Evolutionary conservation across 35 echinoderm and acorn worm species (phyloP), one percentile per base, ranked within the genome.

Genomic region (Nesometra sesokonis): DNA sequence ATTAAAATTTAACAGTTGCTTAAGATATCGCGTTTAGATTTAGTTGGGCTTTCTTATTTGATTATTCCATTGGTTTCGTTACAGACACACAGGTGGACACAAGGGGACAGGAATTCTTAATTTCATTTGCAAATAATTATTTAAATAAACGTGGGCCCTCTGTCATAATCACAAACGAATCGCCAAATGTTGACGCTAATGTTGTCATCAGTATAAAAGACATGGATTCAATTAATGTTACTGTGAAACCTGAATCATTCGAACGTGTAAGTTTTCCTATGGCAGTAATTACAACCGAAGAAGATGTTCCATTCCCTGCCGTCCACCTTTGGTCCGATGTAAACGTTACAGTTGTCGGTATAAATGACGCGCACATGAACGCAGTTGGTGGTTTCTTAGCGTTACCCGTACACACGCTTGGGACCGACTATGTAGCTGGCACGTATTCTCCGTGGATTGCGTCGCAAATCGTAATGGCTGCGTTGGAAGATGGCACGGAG

Each of bases 331-430:
- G 13, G 3, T 90, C 88, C n/a, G 77, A 80, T 46, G 76, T 32
- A 35, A 40, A 79, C 31, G 77, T 90, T 30, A 82, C 36, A 11
- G 91, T 93, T 11, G 46, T 77, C 34, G 91, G 80, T 37, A 80
- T 89, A 43, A 93, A 93, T 35, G 91, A 93, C 30, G 91, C 87
- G 5, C 91, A 93, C 43, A 33, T 47, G 1, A 38, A 83, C 23
- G 88, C 86, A 5, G 88, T 93, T 80, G 91, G 88, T 34, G 91
- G 91, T 27, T 93, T 93, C 87, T 78, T 81, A 9, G 91, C 83
- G 19, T 29, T 93, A 11, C 91, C 91, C 0, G 34, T 78, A 4
- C 76, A 39, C 17, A 46, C 86, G 30, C 31, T 89, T 0, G 91
- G 91, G 23, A 88, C 35, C 0, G 87, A 89, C 30, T 89, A 93